Evolutionary conservation across 2,888 invertebrate genomes (phyloP).

Genomic region (Polyommatus iphigenia): DNA sequence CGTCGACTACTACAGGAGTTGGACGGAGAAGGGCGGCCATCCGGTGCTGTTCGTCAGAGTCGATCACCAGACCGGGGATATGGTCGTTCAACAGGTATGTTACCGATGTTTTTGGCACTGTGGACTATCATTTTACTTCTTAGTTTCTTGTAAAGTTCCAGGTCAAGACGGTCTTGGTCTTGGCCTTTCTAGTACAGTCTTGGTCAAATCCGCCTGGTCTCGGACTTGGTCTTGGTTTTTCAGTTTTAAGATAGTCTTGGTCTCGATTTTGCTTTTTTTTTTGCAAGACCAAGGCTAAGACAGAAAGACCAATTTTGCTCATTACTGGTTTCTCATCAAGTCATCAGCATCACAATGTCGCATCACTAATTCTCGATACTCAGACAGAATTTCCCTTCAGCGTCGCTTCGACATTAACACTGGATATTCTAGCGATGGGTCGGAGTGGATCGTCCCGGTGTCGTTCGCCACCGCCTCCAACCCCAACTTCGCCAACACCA

Average conservation of each 20-base stretch:
- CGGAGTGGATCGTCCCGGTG: conserved; percentile 68
- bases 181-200: too few relatives aligned
- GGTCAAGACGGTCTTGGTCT: too few relatives aligned
- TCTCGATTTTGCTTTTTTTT: too few relatives aligned
- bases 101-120: neutral
- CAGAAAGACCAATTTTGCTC: neutral
- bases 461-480: conserved; percentile 66
- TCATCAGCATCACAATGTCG: neutral
- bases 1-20: conserved; percentile 65
- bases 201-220: too few relatives aligned
- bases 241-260: too few relatives aligned
- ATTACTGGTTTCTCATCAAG: neutral
- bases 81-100: conserved; percentile 70
- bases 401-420: conserved; percentile 75
- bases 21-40: conserved; percentile 81
- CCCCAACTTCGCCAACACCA: conserved; percentile 63
- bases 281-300: too few relatives aligned
- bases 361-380: neutral
- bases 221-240: too few relatives aligned
- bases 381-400: conserved; percentile 46
- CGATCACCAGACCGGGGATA: conserved; percentile 63
- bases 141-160: too few relatives aligned
- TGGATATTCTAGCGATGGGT: conserved; percentile 52
- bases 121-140: neutral
- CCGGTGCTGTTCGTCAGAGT: conserved; percentile 79